A percentile compares a stretch with the other conserved stretches of the same genome.
Evolutionary conservation across 2,888 invertebrate species (phyloP).

Genomic region (Mamestra brassicae): DNA sequence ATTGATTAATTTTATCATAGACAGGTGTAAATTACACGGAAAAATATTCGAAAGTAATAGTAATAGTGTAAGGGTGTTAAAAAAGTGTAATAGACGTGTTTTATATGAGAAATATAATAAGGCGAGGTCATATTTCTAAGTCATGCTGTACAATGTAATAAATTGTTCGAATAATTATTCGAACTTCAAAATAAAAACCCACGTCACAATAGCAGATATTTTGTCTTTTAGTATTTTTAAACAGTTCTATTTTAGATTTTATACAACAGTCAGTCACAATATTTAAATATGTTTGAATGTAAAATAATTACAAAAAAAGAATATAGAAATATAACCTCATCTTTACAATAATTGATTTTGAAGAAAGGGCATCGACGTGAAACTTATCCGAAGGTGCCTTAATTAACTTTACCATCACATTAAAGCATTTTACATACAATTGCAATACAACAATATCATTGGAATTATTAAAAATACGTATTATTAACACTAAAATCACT

Average conservation of each 20-base stretch:
- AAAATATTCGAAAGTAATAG: conserved; percentile 54
- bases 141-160: conserved; percentile 18
- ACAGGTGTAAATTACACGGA: conserved; percentile 58
- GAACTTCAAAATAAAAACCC: conserved; percentile 12
- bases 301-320: conserved; percentile 13
- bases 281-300: conserved; percentile 8
- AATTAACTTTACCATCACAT: conserved; percentile 69
- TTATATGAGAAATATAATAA: conserved; percentile 55
- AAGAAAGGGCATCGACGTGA: conserved; percentile 60
- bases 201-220: conserved; percentile 11
- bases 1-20: conserved; percentile 37
- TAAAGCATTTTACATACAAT: conserved; percentile 70
- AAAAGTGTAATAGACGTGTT: conserved; percentile 59
- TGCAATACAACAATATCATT: conserved; percentile 68
- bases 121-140: conserved; percentile 62
- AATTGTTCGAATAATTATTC: conserved; percentile 33
- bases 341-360: conserved; percentile 48
- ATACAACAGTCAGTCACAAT: conserved; percentile 35
- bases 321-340: conserved; percentile 65
- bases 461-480: conserved; percentile 66
- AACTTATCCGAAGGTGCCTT: conserved; percentile 62
- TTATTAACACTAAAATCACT: conserved; percentile 63
- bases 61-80: conserved; percentile 51
- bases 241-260: background rate
- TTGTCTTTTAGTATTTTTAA: conserved; percentile 7